Base-by-base conservation (phyloP, 2,797 vertebrate genomes). In the Emys orbicularis region DNA sequence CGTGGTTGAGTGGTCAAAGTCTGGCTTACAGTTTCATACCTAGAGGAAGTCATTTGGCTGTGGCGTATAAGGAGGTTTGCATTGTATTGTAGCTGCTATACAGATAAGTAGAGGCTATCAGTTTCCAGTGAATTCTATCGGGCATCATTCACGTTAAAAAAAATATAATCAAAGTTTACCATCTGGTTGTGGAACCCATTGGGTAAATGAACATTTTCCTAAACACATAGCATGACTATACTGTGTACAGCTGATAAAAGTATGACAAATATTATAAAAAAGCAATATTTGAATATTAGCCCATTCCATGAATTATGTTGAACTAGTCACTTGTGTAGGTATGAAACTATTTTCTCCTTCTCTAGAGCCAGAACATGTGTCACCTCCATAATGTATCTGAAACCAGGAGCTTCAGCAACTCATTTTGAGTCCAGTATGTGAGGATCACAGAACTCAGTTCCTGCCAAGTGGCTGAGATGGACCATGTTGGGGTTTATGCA, bases 71-170 rank as follows among this genome's bases (percentile, higher is more conserved):
- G 12, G 2, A 86, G 84, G 83, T 44, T 61, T 53, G 61, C 4
- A 9, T 23, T 68, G 41, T 57, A 9, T 1, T 6, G 86, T 52
- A 1, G 0, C 10, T 92, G 12, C 2, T 88, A 56, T 8, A 0
- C 37, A 79, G 27, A 76, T 19, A 90, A 88, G 88, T 6, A 3
- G 7, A 95, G 52, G 90, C 93, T 87, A 76, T 34, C 7, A 1
- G 25, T 0, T 68, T 92, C 18, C 2, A 31, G 54, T 82, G 87
- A 56, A 91, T 16, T 49, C 83, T n/a, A 13, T 1, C 2, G 83
- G 59, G 34, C 19, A 44, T 29, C 4, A 81, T 47, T 92, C 61
- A 11, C 34, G 61, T 9, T 83, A 85, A 86, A 27, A 7, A 68
- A 83, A 49, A 10, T 5, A 41, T 59, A 83, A 79, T 72, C 74